Conservation (phyloP, 2,797 vertebrate genomes). For the Hoplostethus atlanticus region DNA sequence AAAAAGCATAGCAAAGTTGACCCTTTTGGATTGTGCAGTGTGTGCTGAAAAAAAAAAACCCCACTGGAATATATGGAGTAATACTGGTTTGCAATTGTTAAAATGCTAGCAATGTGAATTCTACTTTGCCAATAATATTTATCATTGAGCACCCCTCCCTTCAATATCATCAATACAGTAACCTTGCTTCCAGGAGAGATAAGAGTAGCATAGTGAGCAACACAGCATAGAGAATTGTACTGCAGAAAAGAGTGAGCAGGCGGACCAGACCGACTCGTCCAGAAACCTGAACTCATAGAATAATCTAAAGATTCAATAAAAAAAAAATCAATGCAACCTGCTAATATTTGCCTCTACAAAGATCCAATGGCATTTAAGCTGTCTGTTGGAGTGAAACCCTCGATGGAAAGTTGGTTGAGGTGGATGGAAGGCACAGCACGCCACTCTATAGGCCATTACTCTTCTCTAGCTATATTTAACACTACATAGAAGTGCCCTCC, state of each 20-base stretch:
- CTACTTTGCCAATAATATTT: too few species aligned
- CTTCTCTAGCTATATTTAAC: too few species aligned
- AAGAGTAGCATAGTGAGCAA: slow-evolving; percentile 27
- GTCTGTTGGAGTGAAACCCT: too few species aligned
- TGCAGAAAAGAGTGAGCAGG: slow-evolving; percentile 71
- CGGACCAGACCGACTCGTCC: slow-evolving; percentile 77
- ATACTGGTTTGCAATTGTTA: background rate
- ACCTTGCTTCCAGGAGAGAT: background rate
- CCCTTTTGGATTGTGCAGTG: background rate
- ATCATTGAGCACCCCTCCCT: too few species aligned
- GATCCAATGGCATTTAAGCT: slow-evolving; percentile 12
- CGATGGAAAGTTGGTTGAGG: too few species aligned
- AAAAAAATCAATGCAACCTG: slow-evolving; percentile 74
- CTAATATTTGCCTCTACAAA: slow-evolving; percentile 77
- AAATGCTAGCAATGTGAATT: background rate
- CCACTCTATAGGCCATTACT: too few species aligned
- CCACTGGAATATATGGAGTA: background rate
- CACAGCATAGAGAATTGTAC: slow-evolving; percentile 48
- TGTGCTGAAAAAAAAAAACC: background rate
- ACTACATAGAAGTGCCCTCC: too few species aligned
- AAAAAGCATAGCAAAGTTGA: background rate
- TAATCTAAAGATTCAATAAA: slow-evolving; percentile 70
- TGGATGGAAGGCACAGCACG: too few species aligned
- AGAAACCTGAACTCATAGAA: slow-evolving; percentile 61
- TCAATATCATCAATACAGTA: too few species aligned